A percentile compares a stretch with the other conserved stretches of the same genome.
Conservation (phyloP, 2,797 vertebrate genomes). For the Pachyuromys duprasi region DNA sequence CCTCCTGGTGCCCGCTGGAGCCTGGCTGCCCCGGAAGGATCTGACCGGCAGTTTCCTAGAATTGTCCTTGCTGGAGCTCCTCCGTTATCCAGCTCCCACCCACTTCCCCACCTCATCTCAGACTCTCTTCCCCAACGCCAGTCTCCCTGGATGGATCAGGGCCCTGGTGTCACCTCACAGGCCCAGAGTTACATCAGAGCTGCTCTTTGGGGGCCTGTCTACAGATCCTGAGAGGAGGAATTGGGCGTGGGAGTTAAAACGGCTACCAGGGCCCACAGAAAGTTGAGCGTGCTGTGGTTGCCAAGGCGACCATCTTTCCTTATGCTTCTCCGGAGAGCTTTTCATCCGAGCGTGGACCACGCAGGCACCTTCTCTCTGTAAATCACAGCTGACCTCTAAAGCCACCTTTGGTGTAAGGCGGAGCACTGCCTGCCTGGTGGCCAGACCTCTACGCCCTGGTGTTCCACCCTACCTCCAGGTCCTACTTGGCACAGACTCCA, state of each 20-base stretch:
- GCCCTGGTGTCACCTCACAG: not conserved
- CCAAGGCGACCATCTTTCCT: conserved; percentile 33
- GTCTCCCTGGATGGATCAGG: not conserved
- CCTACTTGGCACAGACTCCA: conserved; percentile 39
- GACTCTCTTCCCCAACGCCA: conserved; percentile 5
- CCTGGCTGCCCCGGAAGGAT: conserved; percentile 84
- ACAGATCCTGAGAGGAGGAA: not conserved
- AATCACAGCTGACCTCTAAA: not conserved
- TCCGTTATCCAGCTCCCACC: conserved; percentile 43
- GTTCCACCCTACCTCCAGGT: not conserved
- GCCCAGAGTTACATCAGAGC: not conserved
- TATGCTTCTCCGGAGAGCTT: not conserved
- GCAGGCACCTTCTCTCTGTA: not conserved
- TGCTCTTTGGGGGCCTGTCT: not conserved
- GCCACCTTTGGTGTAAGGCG: not conserved
- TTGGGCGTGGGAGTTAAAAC: not conserved
- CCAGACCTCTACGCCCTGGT: not conserved
- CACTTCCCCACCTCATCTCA: not conserved
- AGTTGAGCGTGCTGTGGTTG: conserved; percentile 11
- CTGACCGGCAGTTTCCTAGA: conserved; percentile 79
- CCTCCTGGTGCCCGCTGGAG: conserved; percentile 58
- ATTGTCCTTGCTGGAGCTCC: conserved; percentile 77
- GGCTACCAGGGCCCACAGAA: conserved; percentile 42
- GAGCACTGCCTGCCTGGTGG: not conserved
- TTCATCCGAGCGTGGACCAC: not conserved